A percentile compares a stretch with the other conserved stretches of the same genome.
These are phyloP conservation scores for Cotesia vestalis DNA, from an alignment of 1,140 invertebrate genomes.

Conservation along the genomic window DNA sequence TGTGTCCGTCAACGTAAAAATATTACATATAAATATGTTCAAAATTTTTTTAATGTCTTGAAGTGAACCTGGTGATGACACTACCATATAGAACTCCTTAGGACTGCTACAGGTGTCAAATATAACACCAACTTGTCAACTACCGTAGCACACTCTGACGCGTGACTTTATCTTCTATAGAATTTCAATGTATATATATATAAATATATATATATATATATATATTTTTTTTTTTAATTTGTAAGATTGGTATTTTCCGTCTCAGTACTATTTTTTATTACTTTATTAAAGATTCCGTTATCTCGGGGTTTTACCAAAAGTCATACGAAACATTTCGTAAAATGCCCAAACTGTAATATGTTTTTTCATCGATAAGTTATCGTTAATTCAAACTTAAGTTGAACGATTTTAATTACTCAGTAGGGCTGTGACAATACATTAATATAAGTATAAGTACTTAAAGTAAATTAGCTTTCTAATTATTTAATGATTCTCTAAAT, in stretches of 20 bases:
- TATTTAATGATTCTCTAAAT: too few relatives aligned
- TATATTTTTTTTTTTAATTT: too few relatives aligned
- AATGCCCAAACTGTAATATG: background rate
- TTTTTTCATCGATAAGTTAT: background rate
- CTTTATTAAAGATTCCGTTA: background rate
- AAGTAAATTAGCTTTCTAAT: too few relatives aligned
- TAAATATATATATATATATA: too few relatives aligned
- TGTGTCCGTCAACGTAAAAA: too few relatives aligned
- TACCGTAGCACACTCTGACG: constrained; percentile 60
- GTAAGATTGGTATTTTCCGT: constrained; percentile 15
- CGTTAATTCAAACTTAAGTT: too few relatives aligned
- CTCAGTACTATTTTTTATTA: constrained; percentile 19
- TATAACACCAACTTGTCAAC: constrained; percentile 63
- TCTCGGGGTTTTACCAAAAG: too few relatives aligned
- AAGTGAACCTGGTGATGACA: constrained; percentile 23
- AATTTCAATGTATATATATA: too few relatives aligned
- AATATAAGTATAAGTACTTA: too few relatives aligned
- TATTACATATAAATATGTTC: background rate
- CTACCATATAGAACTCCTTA: constrained; percentile 46
- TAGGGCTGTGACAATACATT: too few relatives aligned
- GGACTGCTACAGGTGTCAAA: constrained; percentile 59
- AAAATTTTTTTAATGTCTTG: background rate
- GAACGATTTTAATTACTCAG: too few relatives aligned
- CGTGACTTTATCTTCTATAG: constrained; percentile 45
- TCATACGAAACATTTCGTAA: background rate